Percentiles rank a stretch among this genome's conserved stretches.
Evolutionary conservation across 2,113 vertebrate genomes (phyloP).

Genomic region (Meriones unguiculatus): DNA sequence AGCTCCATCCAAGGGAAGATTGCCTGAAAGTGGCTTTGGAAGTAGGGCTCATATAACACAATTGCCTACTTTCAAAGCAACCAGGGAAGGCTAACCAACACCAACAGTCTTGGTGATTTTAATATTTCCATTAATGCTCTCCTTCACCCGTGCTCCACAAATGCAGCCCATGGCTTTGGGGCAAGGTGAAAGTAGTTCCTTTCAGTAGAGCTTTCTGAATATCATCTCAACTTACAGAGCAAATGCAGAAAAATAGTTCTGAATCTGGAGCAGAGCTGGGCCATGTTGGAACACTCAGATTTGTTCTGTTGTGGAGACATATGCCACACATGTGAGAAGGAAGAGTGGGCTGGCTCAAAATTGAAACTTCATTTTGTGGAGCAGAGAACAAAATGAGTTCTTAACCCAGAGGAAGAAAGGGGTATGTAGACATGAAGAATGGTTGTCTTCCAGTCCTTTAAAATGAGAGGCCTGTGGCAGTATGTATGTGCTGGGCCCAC

Average conservation of each 20-base stretch:
- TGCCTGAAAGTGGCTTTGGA: neutral
- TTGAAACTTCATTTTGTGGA: neutral
- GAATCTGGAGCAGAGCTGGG: rapidly evolving
- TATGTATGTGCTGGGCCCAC: rapidly evolving
- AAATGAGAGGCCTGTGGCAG: neutral
- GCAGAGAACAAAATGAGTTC: neutral
- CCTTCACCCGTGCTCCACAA: too few species aligned
- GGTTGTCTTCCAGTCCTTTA: neutral
- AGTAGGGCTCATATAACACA: neutral
- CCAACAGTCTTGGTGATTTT: neutral
- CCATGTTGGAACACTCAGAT: neutral
- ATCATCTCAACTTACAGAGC: neutral
- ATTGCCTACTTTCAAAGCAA: neutral
- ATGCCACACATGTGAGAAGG: rapidly evolving
- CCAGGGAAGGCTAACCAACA: neutral
- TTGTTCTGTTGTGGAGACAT: neutral
- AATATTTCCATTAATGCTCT: neutral
- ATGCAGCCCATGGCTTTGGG: neutral
- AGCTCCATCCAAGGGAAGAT: neutral
- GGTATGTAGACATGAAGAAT: neutral
- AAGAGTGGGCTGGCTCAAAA: neutral
- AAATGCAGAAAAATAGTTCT: neutral
- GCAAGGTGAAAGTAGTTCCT: neutral
- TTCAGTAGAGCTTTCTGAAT: too few species aligned
- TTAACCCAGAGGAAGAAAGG: neutral